These are phyloP conservation scores for Tanytarsus gracilentus DNA, from an alignment of 2,888 invertebrate species.

Conservation along the genomic window DNA sequence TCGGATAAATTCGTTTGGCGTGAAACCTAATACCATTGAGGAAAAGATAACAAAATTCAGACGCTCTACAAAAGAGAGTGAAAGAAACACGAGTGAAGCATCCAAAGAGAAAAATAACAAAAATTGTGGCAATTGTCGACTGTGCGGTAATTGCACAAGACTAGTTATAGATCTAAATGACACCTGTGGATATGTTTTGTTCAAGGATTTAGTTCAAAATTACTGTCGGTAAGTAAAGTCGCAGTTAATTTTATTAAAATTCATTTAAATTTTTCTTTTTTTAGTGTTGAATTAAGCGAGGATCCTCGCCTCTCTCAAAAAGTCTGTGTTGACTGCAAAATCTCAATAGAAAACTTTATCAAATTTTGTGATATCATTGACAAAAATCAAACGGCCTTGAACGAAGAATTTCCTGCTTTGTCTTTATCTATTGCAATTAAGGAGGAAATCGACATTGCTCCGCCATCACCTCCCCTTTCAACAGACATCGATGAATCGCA, in stretches of 20 bases:
- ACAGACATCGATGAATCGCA: too few species aligned
- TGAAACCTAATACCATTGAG: not conserved
- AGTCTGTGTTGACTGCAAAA: not conserved
- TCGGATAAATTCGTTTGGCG: too few species aligned
- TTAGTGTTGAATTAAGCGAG: not conserved
- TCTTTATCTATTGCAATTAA: not conserved
- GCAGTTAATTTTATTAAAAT: not conserved
- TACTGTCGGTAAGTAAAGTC: not conserved
- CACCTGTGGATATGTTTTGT: not conserved
- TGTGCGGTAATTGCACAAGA: not conserved
- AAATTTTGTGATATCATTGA: not conserved
- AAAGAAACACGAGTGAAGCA: not conserved
- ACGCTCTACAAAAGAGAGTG: not conserved
- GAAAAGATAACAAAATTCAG: not conserved
- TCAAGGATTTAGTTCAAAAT: not conserved
- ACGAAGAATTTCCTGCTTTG: not conserved
- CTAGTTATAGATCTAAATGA: not conserved
- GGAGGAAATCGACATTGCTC: too few species aligned
- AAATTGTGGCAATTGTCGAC: not conserved
- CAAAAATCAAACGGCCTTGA: not conserved
- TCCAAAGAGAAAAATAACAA: not conserved
- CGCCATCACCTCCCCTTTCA: too few species aligned
- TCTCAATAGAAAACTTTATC: not conserved
- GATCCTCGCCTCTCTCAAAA: not conserved
- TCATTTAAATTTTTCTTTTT: not conserved